Base-by-base conservation (phyloP, 1,140 invertebrate species). In the Rhyacophila brunnea region DNA sequence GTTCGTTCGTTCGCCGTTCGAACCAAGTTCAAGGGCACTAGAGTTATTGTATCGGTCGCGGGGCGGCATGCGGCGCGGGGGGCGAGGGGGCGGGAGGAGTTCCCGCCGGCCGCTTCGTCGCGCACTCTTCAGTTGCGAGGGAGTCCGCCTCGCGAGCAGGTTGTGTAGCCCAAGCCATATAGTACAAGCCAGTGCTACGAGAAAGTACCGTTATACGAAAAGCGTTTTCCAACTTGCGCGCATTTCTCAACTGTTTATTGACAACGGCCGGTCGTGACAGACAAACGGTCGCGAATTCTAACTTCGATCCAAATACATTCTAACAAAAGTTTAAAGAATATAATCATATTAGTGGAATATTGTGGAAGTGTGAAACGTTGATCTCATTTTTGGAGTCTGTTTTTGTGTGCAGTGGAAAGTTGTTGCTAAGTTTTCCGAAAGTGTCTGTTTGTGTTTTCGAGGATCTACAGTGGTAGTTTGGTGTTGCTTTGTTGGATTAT, bases 21-120 rank as follows among this genome's bases (percentile, higher is more conserved):
- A 75, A 77, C 81, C 85, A 87, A 87, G 85, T 87, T 87, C 85
- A 87, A 87, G 86, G 84, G 78, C 80, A 80, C 81, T 78, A 72
- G 72, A 67, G 66, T 68, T 72, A 68, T 71, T 67, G 68, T 74
- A 76, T 80, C 79, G 80, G 46, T 59, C 71, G 73, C 79, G 80
- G 81, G 76, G 72, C 70, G 66, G 67, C 70, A 71, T 68, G 70
- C 68, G 67, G 74, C 76, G 80, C 79, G 53, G 54, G 50, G 67
- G 44, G 45, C 59, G 71, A 72, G 79, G 78, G 72, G 70, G 72
- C 68, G 68, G 74, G 75, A 79, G 79, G 23, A 28, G 23, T 28
- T 28, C 23, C 23, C 23, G 23, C 77, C 81, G 23, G 48, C 20
- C 80, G 82, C 80, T 81, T 81, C 80, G 79, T 81, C 74, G 80